A percentile compares a stretch with the other conserved stretches of the same genome.
Conservation (phyloP, 2,113 vertebrate species). For the Pterocles gutturalis region DNA sequence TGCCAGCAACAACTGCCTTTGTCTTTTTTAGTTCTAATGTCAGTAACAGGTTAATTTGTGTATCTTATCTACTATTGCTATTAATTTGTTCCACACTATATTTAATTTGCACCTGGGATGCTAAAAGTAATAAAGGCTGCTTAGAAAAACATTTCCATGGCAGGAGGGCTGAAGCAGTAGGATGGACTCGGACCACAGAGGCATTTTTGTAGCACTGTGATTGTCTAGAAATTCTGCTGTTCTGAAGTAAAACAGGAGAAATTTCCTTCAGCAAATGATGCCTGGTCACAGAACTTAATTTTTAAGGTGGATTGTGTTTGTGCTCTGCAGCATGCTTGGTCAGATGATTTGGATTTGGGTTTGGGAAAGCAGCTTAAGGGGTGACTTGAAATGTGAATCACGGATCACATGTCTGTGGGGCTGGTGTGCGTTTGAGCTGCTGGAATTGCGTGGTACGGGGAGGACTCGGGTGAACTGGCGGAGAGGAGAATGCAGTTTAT, state of each 20-base stretch:
- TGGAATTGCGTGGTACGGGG: fast-evolving
- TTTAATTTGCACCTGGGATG: background rate
- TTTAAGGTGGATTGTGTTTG: background rate
- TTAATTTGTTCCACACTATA: background rate
- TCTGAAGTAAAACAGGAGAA: background rate
- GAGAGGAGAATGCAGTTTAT: background rate
- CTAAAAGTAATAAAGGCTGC: background rate
- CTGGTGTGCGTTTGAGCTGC: background rate
- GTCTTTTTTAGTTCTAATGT: background rate
- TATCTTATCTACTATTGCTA: background rate
- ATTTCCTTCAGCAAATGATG: background rate
- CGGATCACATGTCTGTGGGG: background rate
- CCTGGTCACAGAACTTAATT: background rate
- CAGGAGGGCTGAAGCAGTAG: background rate
- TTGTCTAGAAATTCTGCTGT: background rate
- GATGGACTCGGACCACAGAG: background rate
- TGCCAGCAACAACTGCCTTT: background rate
- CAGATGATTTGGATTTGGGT: constrained; percentile 49
- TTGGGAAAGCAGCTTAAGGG: constrained; percentile 52
- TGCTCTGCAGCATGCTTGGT: background rate
- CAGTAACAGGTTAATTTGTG: background rate
- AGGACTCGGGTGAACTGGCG: fast-evolving
- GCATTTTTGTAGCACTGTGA: background rate
- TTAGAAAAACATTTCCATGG: background rate
- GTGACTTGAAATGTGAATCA: background rate